Conservation (phyloP, 1,140 invertebrate genomes). For the Dolichoris vasculosae region DNA sequence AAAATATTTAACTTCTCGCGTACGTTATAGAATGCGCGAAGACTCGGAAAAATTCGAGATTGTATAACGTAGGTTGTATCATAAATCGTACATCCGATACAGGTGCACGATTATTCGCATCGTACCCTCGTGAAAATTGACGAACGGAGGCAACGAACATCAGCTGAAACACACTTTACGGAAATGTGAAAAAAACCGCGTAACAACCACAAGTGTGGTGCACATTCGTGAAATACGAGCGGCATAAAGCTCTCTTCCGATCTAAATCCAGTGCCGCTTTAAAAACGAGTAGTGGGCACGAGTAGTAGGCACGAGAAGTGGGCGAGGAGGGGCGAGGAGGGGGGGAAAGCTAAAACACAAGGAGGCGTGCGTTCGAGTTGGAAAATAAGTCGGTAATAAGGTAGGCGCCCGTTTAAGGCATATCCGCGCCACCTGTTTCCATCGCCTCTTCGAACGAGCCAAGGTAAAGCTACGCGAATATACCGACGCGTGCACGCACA, state of each 20-base stretch:
- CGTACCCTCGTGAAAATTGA: background rate
- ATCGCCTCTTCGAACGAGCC: slow-evolving; percentile 29
- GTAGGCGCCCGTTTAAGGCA: background rate
- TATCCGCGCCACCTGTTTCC: slow-evolving; percentile 40
- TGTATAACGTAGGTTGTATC: background rate
- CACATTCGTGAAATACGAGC: background rate
- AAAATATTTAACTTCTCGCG: background rate
- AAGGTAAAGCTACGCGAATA: background rate
- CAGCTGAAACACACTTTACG: background rate
- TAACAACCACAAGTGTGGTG: background rate
- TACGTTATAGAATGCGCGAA: background rate
- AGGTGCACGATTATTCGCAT: background rate
- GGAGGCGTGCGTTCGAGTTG: background rate
- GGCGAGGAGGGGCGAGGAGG: too few species aligned
- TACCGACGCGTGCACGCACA: background rate
- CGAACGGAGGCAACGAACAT: background rate
- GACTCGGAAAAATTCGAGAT: background rate
- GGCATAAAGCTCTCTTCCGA: background rate
- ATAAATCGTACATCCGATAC: background rate
- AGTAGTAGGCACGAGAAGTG: too few species aligned
- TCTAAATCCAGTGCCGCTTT: slow-evolving; percentile 18
- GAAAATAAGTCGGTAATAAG: slow-evolving; percentile 31
- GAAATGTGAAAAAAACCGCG: background rate
- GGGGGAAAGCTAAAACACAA: background rate
- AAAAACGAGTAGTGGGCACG: too few species aligned